phyloP scores from a whole-genome alignment of 2,888 invertebrate genomes.

The Exocentrus adspersus region DNA sequence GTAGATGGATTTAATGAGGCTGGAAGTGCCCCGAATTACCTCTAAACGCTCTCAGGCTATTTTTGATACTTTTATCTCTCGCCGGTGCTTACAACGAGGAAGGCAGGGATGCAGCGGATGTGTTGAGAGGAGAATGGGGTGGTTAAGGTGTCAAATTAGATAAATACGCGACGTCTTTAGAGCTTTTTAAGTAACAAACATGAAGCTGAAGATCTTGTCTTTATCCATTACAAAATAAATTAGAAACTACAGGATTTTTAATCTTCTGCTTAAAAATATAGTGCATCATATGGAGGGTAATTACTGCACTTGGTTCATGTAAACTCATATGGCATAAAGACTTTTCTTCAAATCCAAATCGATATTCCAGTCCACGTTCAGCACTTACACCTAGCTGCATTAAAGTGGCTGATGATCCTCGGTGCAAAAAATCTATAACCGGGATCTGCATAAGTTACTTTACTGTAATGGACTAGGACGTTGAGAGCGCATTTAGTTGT shows the following conservation, averaged over 20 bases:
- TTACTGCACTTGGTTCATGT: no score
- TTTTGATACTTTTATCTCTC: conserved; percentile 21
- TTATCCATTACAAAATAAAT: no score
- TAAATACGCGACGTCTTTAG: neutral
- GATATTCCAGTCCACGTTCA: no score
- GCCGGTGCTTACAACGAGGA: neutral
- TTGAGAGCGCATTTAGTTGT: neutral
- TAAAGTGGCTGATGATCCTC: neutral
- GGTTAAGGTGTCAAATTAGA: neutral
- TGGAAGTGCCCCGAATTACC: conserved; percentile 16
- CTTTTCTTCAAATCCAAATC: no score
- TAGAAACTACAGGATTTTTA: no score
- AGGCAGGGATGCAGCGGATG: neutral
- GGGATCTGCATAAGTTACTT: neutral
- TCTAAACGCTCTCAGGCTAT: conserved; percentile 22
- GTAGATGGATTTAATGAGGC: conserved; percentile 16
- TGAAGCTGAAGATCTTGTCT: no score
- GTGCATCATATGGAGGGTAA: no score
- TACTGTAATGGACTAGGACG: conserved; percentile 2
- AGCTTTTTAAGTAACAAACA: no score
- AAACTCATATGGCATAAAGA: no score
- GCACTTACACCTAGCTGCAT: no score
- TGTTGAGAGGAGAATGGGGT: neutral
- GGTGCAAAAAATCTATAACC: neutral
- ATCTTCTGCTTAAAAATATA: no score